A percentile compares a stretch with the other conserved stretches of the same genome.
Conservation (phyloP, 64 coral and sea anemone species). For the Platygyra sinensis region DNA sequence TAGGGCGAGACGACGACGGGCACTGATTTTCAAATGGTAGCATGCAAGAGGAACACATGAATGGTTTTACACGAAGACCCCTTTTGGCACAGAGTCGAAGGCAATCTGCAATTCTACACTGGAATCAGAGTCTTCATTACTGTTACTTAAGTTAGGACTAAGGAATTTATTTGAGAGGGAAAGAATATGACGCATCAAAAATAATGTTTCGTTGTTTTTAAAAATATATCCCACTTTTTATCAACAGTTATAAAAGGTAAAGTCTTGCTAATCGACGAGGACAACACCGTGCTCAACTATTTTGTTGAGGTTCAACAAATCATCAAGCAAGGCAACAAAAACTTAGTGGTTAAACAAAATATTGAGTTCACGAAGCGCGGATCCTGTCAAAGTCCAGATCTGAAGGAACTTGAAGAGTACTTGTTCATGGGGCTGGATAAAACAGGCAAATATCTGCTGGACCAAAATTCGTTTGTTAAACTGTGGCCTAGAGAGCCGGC, state of each 20-base stretch:
- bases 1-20: too few species aligned
- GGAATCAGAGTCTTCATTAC: too few species aligned
- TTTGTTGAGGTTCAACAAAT: conserved; percentile 39
- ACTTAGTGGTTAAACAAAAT: neutral
- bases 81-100: too few species aligned
- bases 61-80: too few species aligned
- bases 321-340: conserved; percentile 51
- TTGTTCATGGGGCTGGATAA: conserved; percentile 74
- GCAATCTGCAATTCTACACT: too few species aligned
- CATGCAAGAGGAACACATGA: too few species aligned
- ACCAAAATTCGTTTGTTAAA: conserved; percentile 45
- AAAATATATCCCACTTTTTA: neutral
- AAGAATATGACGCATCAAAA: neutral
- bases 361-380: conserved; percentile 62
- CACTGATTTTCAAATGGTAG: too few species aligned
- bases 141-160: too few species aligned
- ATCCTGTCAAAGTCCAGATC: conserved; percentile 58
- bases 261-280: conserved; percentile 69
- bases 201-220: neutral
- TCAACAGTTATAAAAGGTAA: conserved; percentile 70
- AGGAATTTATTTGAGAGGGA: neutral
- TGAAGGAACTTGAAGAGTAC: conserved; percentile 65
- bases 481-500: neutral
- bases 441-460: conserved; percentile 6
- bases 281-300: conserved; percentile 24